Conservation (phyloP, 2,113 vertebrate genomes). For the Cinclus mexicanus region DNA sequence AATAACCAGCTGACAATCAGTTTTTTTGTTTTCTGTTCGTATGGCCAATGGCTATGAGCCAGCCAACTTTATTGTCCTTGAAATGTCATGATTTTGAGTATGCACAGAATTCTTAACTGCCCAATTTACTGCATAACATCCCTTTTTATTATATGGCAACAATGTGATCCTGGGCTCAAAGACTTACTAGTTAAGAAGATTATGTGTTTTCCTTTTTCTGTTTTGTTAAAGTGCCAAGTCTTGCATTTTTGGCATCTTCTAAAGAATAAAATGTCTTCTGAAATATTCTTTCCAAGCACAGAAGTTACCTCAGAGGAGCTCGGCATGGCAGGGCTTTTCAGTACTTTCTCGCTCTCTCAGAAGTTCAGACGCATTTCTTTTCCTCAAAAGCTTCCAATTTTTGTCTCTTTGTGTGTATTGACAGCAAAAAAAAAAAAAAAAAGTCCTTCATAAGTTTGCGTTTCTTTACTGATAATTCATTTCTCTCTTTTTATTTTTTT, state of each 20-base stretch:
- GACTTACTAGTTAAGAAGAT: conserved; percentile 77
- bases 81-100: conserved; percentile 74
- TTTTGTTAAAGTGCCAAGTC: conserved; percentile 76
- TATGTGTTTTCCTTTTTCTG: conserved; percentile 73
- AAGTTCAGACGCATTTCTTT: conserved; percentile 66
- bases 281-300: conserved; percentile 68
- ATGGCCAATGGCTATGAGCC: conserved; percentile 70
- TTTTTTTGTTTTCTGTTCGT: conserved; percentile 56
- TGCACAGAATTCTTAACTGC: conserved; percentile 73
- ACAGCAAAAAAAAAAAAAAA: conserved; percentile 21
- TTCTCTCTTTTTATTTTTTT: not conserved
- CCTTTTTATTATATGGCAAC: conserved; percentile 74
- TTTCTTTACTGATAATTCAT: conserved; percentile 43
- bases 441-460: conserved; percentile 56
- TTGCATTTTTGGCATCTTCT: conserved; percentile 73
- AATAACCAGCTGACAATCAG: conserved; percentile 70
- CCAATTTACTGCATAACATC: conserved; percentile 75
- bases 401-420: conserved; percentile 53
- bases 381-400: conserved; percentile 70
- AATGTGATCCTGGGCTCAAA: conserved; percentile 73
- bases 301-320: conserved; percentile 73
- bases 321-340: conserved; percentile 56
- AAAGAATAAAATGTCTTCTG: conserved; percentile 74
- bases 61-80: conserved; percentile 77
- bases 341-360: conserved; percentile 55